Evolutionary conservation across 2,888 invertebrate genomes (phyloP).

Genomic region (Meiosimyza decipiens): DNA sequence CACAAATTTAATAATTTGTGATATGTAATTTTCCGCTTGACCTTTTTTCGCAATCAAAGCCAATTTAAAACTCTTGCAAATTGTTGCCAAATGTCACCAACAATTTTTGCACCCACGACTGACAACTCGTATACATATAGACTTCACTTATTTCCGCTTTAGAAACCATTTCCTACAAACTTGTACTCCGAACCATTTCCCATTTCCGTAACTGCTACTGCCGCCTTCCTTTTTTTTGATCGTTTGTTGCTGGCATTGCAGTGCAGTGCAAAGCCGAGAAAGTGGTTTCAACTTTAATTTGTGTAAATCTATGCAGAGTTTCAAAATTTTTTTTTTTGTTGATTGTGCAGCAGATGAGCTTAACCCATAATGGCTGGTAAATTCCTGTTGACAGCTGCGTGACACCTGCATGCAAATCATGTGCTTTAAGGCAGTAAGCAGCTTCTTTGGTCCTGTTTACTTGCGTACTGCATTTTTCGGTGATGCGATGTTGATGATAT

Average conservation of each 20-base stretch:
- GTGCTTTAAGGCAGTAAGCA: not conserved
- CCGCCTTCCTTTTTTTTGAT: slow-evolving; percentile 5
- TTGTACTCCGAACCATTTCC: not conserved
- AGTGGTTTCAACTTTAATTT: not conserved
- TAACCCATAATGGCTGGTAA: slow-evolving; percentile 2
- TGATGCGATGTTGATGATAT: not conserved
- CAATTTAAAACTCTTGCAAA: too few relatives aligned
- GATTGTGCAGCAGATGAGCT: too few relatives aligned
- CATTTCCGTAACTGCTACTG: not conserved
- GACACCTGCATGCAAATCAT: slow-evolving; percentile 23
- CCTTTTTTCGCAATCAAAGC: too few relatives aligned
- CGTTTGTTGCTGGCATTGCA: not conserved
- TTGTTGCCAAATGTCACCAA: too few relatives aligned
- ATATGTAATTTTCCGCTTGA: too few relatives aligned
- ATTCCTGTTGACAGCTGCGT: slow-evolving; percentile 25
- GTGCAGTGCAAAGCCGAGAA: not conserved
- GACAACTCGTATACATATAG: not conserved
- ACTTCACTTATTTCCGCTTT: slow-evolving; percentile 26
- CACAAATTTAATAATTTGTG: too few relatives aligned
- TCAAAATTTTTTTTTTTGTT: too few relatives aligned
- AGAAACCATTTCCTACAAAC: slow-evolving; percentile 17
- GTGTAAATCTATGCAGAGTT: too few relatives aligned
- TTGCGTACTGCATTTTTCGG: slow-evolving; percentile 7
- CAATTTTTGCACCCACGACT: too few relatives aligned
- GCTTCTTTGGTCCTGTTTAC: not conserved